Evolutionary conservation across 1,140 invertebrate genomes (phyloP).

Genomic region (Eriocheir sinensis): DNA sequence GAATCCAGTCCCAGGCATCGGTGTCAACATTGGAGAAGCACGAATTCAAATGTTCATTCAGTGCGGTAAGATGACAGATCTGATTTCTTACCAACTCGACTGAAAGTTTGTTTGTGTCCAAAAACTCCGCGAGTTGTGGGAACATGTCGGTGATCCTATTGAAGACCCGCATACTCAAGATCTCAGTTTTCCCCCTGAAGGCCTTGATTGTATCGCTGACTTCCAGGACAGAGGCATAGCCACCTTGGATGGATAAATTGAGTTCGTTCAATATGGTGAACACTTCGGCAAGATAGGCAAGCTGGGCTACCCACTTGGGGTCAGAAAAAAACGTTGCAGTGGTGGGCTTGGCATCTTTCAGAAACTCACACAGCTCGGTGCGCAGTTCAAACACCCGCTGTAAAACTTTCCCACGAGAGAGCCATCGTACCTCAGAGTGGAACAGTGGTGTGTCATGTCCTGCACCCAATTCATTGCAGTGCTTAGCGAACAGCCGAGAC

Average conservation of each 20-base stretch:
- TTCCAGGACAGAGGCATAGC: conserved; percentile 51
- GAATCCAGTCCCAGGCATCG: conserved; percentile 57
- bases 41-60: conserved; percentile 58
- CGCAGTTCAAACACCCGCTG: conserved; percentile 51
- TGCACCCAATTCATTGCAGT: no score
- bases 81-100: conserved; percentile 56
- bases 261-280: conserved; percentile 55
- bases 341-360: no score
- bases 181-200: no score
- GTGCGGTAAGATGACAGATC: neutral
- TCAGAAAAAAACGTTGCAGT: conserved; percentile 15
- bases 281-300: conserved; percentile 62
- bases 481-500: neutral
- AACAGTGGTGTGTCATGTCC: no score
- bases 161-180: conserved; percentile 37
- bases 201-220: neutral
- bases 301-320: conserved; percentile 43
- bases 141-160: conserved; percentile 54
- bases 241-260: conserved; percentile 61
- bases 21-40: conserved; percentile 55
- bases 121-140: conserved; percentile 49
- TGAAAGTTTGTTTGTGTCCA: conserved; percentile 49
- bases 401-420: no score
- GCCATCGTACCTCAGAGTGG: conserved; percentile 43
- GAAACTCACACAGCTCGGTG: conserved; percentile 54